Evolutionary conservation across 2,797 vertebrate species (phyloP).

Genomic region (Urophycis tenuis): DNA sequence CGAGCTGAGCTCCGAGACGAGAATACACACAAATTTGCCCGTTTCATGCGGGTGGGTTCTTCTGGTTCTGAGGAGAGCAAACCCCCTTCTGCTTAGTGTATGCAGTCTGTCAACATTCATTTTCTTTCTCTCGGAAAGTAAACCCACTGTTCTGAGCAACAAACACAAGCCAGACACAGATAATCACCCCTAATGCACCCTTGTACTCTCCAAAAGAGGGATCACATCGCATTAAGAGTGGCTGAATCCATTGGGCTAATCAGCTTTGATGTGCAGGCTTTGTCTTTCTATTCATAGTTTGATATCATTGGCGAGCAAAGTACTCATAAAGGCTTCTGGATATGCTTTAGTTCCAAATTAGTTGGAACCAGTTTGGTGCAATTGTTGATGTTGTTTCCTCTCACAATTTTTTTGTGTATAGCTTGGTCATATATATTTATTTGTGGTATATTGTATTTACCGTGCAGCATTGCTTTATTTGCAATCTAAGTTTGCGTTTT

Average conservation of each 20-base stretch:
- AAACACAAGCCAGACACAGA: constrained; percentile 60
- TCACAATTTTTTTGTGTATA: not conserved
- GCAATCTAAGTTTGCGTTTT: not conserved
- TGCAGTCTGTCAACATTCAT: constrained; percentile 63
- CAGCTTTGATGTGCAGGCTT: constrained; percentile 48
- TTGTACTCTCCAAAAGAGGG: constrained; percentile 53
- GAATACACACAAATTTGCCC: not conserved
- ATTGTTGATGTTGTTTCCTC: not conserved
- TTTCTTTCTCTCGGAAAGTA: constrained; percentile 69
- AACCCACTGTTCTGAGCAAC: constrained; percentile 59
- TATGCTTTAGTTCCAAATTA: not conserved
- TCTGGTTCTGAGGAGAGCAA: not conserved
- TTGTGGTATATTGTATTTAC: not conserved
- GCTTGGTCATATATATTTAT: not conserved
- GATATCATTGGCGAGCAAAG: constrained; percentile 47
- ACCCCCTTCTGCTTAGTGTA: constrained; percentile 17
- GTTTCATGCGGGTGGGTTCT: not conserved
- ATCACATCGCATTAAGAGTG: constrained; percentile 48
- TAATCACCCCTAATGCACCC: constrained; percentile 58
- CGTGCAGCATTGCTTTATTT: not conserved
- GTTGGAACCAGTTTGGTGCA: not conserved
- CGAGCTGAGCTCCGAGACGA: not conserved
- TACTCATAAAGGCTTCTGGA: constrained; percentile 1
- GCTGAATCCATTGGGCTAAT: constrained; percentile 60
- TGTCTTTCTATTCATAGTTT: constrained; percentile 3